Conservation (phyloP, 2,797 vertebrate genomes). For the Arnoldichthys spilopterus region DNA sequence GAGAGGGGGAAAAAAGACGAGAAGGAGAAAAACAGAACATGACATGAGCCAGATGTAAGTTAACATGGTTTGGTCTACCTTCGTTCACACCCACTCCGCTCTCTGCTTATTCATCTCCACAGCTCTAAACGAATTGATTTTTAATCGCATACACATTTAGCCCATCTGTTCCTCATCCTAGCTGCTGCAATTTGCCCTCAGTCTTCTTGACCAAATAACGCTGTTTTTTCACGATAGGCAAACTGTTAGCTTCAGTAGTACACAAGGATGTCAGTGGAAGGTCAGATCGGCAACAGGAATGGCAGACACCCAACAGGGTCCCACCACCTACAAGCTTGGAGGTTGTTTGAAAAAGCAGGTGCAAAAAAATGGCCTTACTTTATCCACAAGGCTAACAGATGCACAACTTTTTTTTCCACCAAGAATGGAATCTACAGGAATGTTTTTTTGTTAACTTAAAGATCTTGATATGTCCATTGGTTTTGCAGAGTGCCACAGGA, state of each 20-base stretch:
- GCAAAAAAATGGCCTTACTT: conserved; percentile 37
- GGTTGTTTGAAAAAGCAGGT: conserved; percentile 13
- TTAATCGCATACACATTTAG: conserved; percentile 74
- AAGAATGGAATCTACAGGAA: conserved; percentile 38
- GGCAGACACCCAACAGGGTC: conserved; percentile 28
- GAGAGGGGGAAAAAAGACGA: background rate
- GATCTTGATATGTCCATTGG: conserved; percentile 54
- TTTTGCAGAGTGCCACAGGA: conserved; percentile 70
- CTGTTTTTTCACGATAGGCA: conserved; percentile 32
- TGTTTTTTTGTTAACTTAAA: conserved; percentile 21
- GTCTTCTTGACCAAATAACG: conserved; percentile 51
- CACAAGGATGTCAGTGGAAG: conserved; percentile 13
- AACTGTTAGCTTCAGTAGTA: background rate
- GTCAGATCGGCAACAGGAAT: conserved; percentile 22
- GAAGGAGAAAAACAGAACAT: conserved; percentile 9
- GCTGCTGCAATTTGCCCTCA: conserved; percentile 52
- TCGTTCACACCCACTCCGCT: conserved; percentile 64
- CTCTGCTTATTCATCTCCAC: conserved; percentile 66
- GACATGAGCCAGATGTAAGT: conserved; percentile 54
- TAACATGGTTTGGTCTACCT: conserved; percentile 60
- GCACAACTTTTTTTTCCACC: conserved; percentile 18
- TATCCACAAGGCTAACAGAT: conserved; percentile 21
- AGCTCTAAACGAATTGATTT: conserved; percentile 70
- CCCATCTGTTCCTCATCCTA: conserved; percentile 69
- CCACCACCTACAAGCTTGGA: conserved; percentile 27